Evolutionary conservation across 2,113 vertebrate genomes (phyloP), one percentile per base, ranked within the genome.

Genomic region (Brachypodius melanocephalos): DNA sequence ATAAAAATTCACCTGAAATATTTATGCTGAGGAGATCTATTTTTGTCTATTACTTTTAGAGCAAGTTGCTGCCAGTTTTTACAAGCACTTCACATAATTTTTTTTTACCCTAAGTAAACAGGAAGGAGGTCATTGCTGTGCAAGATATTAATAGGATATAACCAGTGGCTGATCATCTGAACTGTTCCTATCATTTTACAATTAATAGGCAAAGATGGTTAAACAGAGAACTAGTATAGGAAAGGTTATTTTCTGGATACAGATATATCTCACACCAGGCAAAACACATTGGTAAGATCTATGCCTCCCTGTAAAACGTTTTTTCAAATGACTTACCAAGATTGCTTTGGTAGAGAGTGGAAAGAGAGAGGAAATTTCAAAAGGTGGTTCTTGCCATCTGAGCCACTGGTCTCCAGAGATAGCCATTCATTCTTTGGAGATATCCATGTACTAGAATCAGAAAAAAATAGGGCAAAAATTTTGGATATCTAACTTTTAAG

Each of bases 381-480:
- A 91, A 77, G 8, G 17, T 31, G 8, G 26, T 66, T 28, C 8
- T 74, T 58, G 28, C 5, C 18, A 17, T 65, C 49, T 85, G 51
- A 77, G 55, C 71, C 29, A 42, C 7, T 28, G 8, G 12, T 52
- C 28, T 86, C 76, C 45, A 65, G 58, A 77, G 28, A 28, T 4
- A 76, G 21, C 5, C 71, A 24, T 43, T 80, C 2, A 2, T 57
- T 14, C 1, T 81, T 69, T 66, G 31, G 34, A 80, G 22, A 34
- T 0, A 2, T 20, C 7, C 0, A 1, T 55, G 17, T 21, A 55
- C 6, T 29, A 40, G 7, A 68, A 13, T 25, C 17, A 45, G 45
- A 0, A 58, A 54, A 83, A 66, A 48, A 8, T 3, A 6, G 8
- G 10, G 3, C 14, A 34, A 48, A 57, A 57, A 8, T 7, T 20